phyloP scores from a whole-genome alignment of 2,113 vertebrate genomes.

The Cyanoderma ruficeps region DNA sequence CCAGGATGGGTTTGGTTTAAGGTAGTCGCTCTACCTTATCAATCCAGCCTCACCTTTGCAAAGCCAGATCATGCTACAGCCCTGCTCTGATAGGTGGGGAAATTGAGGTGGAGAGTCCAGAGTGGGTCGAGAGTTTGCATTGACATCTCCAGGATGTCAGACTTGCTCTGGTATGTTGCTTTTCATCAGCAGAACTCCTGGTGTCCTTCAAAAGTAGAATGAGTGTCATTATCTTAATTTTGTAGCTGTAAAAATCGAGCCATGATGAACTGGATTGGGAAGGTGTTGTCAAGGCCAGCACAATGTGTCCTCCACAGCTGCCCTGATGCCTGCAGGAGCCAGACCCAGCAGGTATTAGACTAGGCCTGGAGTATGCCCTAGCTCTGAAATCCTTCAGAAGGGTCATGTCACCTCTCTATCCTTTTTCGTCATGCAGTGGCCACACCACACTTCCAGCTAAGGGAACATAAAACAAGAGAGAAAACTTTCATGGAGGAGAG shows the following conservation, averaged over 20 bases:
- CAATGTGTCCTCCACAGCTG: not conserved
- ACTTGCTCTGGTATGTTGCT: not conserved
- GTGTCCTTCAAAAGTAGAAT: not conserved
- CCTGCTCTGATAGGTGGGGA: not conserved
- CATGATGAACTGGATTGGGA: not conserved
- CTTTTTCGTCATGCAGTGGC: not conserved
- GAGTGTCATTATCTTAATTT: not conserved
- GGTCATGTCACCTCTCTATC: not conserved
- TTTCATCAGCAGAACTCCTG: not conserved
- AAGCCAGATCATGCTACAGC: not conserved
- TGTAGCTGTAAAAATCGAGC: not conserved
- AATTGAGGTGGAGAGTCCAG: not conserved
- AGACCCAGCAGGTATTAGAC: not conserved
- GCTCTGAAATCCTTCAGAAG: not conserved
- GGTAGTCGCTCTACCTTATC: not conserved
- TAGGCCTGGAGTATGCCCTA: not conserved
- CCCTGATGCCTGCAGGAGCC: not conserved
- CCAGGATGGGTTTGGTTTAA: not conserved
- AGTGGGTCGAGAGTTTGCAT: fast-evolving
- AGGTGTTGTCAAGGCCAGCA: not conserved
- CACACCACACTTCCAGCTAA: fast-evolving
- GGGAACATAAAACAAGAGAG: not conserved
- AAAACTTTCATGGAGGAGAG: not conserved
- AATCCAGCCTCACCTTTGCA: not conserved
- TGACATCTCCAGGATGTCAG: not conserved